phyloP scores from a whole-genome alignment of 2,113 vertebrate species.

The Poicephalus meyeri region DNA sequence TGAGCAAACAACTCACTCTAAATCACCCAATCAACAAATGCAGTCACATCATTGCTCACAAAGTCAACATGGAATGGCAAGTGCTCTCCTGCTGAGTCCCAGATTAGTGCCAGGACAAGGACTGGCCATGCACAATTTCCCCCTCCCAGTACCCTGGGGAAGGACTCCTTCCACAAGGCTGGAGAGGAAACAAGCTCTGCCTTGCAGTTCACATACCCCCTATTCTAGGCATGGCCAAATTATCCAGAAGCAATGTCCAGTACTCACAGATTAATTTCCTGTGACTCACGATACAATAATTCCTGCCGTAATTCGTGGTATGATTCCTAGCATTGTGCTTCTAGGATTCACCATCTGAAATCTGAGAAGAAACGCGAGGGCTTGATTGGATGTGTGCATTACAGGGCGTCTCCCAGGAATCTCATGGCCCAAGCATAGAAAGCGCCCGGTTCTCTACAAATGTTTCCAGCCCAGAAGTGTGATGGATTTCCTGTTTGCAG shows the following conservation, averaged over 20 bases:
- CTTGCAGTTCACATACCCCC: background rate
- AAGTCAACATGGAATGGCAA: background rate
- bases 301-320: background rate
- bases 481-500: constrained; percentile 33
- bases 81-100: background rate
- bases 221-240: background rate
- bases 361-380: background rate
- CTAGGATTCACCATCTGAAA: constrained; percentile 45
- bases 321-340: background rate
- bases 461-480: background rate
- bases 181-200: background rate
- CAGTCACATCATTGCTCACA: background rate
- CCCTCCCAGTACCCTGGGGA: accelerated
- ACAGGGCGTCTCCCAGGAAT: background rate
- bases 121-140: background rate
- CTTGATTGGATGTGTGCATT: background rate
- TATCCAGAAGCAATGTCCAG: background rate
- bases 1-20: background rate
- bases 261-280: constrained; percentile 30
- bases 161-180: background rate
- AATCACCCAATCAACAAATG: background rate
- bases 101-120: background rate
- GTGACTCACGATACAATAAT: background rate
- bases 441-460: background rate
- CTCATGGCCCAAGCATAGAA: accelerated